Conservation (phyloP, 2,113 vertebrate species). For the Bungarus multicinctus region DNA sequence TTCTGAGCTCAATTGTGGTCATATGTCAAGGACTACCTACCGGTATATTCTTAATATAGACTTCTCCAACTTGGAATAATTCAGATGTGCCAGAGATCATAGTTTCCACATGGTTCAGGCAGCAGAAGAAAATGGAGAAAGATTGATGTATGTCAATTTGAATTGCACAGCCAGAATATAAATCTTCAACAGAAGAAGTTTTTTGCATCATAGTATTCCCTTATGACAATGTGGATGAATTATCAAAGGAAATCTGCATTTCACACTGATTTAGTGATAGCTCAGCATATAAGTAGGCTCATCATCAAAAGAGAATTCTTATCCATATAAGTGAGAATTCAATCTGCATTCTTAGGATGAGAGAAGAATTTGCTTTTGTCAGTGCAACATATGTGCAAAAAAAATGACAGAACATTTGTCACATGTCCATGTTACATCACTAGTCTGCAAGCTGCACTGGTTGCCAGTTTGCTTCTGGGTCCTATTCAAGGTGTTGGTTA, state of each 20-base stretch:
- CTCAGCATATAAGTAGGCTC: neutral
- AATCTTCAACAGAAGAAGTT: neutral
- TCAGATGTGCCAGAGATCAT: neutral
- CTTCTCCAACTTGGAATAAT: neutral
- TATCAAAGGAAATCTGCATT: neutral
- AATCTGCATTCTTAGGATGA: neutral
- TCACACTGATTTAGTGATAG: neutral
- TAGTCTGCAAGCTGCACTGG: no score
- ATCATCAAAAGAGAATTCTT: neutral
- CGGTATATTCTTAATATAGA: neutral
- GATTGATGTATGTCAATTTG: neutral
- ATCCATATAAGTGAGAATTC: neutral
- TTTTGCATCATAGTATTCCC: neutral
- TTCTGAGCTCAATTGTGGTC: no score
- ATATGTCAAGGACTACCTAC: no score
- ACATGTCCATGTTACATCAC: no score
- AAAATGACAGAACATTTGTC: no score
- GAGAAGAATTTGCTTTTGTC: neutral
- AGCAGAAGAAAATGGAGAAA: neutral
- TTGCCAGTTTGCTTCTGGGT: no score
- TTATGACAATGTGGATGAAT: neutral
- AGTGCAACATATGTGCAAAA: no score
- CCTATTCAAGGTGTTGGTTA: no score
- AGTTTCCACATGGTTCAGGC: neutral
- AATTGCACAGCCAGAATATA: neutral